Evolutionary conservation across 2,888 invertebrate genomes (phyloP), one percentile per base, ranked within the genome.

Genomic region (Leptinotarsa juncta): DNA sequence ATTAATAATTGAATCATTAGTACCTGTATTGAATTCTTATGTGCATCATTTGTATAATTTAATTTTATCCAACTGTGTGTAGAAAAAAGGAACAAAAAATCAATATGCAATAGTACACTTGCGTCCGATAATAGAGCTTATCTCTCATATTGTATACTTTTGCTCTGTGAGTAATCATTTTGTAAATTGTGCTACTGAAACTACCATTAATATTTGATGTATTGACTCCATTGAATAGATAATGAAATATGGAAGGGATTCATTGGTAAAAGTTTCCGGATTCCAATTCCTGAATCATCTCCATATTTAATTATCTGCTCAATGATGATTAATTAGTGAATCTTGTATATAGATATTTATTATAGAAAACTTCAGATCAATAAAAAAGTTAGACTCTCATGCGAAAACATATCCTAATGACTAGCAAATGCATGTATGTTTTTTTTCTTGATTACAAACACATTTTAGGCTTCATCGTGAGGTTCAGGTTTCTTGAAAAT

Each of bases 41-140:
- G 42, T 53, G 15, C 53, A n/a, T n/a, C 53, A 53, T 53, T 53
- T 53, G 3, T 5, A n/a, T 53, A n/a, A n/a, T n/a, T n/a, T 53
- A 53, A n/a, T 53, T 53, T n/a, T n/a, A 53, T 53, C n/a, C n/a
- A n/a, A n/a, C 5, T n/a, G 2, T 53, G 53, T n/a, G n/a, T 53
- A n/a, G n/a, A 53, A 53, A 42, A 62, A 62, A 15, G 7, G 16
- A 60, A 12, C 12, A 65, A 68, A 60, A 71, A 42, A 60, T 69
- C 14, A 69, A 69, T 66, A 70, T 77, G 70, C 72, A 72, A 72
- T 72, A 70, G 65, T 26, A 70, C 69, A 55, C 48, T 75, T 72
- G 60, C 75, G 75, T 75, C 75, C 75, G 67, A 70, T 72, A 70
- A 70, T 75, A 72, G 70, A 75, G 72, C 72, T 70, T 72, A 26